Evolutionary conservation across 2,797 vertebrate genomes (phyloP).

Genomic region (Pantherophis alleghaniensis): DNA sequence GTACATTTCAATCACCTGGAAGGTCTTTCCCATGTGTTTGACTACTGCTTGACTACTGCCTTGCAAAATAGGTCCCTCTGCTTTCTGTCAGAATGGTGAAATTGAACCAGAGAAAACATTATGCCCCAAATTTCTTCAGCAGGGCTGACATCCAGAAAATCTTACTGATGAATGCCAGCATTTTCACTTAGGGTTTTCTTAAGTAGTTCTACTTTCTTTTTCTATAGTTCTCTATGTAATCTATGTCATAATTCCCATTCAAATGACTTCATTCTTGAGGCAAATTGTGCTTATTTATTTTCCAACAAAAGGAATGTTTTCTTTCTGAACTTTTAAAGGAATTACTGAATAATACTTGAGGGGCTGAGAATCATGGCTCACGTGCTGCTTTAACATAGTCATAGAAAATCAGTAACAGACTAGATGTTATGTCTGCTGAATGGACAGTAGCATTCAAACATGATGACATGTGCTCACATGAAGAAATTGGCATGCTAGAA

Average conservation of each 20-base stretch:
- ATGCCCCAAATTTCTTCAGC: not conserved
- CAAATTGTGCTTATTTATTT: not conserved
- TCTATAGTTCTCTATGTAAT: not conserved
- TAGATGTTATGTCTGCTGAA: not conserved
- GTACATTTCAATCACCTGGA: not conserved
- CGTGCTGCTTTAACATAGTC: not conserved
- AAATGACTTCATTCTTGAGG: not conserved
- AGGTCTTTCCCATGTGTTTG: not conserved
- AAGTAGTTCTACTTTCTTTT: not conserved
- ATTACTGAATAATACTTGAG: not conserved
- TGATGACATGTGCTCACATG: not conserved
- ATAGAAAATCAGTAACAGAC: not conserved
- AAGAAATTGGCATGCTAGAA: not conserved
- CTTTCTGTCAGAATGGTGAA: not conserved
- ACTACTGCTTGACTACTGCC: not conserved
- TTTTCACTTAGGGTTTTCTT: conserved; percentile 46
- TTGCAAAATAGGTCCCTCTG: not conserved
- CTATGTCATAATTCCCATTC: not conserved
- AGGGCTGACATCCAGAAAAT: accelerated
- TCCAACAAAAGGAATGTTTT: not conserved
- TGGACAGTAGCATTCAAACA: not conserved
- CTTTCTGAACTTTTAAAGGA: not conserved
- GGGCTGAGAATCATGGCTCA: not conserved
- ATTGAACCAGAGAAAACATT: accelerated
- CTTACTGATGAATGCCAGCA: not conserved